These are phyloP conservation scores for Anser cygnoides DNA, from an alignment of 2,113 vertebrate species.

Conservation along the genomic window DNA sequence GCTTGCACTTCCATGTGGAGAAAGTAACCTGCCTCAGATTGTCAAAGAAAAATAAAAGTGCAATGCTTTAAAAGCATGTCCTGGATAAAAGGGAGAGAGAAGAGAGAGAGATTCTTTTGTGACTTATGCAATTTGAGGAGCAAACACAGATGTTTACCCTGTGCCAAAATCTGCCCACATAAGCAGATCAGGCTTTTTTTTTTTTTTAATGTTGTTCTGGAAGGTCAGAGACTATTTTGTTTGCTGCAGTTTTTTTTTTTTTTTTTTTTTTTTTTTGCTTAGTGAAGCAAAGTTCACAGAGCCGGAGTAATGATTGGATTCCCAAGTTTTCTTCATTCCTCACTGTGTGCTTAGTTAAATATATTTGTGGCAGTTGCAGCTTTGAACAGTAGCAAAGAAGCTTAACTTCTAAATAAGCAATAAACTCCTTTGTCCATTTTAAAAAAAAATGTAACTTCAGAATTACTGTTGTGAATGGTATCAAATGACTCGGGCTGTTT, in stretches of 20 bases:
- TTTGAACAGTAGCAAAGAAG: neutral
- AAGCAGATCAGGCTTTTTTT: conserved; percentile 34
- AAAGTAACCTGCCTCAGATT: neutral
- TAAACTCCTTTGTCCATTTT: neutral
- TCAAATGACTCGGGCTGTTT: neutral
- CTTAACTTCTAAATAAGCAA: neutral
- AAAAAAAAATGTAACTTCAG: neutral
- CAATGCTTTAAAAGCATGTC: neutral
- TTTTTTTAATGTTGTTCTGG: neutral
- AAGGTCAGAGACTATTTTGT: conserved; percentile 49
- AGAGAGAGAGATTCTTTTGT: neutral
- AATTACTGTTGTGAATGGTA: neutral
- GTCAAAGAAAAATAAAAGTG: neutral
- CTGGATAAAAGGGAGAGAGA: neutral
- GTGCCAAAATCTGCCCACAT: conserved; percentile 54
- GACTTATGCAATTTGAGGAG: conserved; percentile 50
- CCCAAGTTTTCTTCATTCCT: conserved; percentile 22
- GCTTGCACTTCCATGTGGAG: neutral
- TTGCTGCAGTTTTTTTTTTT: neutral
- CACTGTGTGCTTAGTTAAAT: neutral
- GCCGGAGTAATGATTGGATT: neutral
- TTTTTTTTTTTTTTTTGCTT: neutral
- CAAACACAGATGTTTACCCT: conserved; percentile 56
- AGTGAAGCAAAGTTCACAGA: conserved; percentile 51
- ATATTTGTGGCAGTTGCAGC: neutral